Base-by-base conservation (phyloP, 2,797 vertebrate species). In the Pangasius djambal region DNA sequence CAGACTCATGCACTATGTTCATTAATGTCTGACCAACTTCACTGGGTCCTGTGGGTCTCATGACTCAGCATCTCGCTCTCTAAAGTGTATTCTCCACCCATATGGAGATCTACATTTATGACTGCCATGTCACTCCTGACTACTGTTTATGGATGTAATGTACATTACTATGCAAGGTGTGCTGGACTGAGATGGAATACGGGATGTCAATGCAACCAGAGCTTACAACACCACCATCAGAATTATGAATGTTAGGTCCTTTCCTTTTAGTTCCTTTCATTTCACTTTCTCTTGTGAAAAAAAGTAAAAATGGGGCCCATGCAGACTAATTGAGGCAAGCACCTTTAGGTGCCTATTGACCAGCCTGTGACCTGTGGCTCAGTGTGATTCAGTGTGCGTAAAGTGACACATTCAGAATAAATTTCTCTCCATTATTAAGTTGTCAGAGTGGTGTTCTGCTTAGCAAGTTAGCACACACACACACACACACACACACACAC, bases 381-480 rank as follows among this genome's bases (percentile, higher is more conserved):
- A 85, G 75, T 81, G 50, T 89, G 75, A 89, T 83, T 86, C 10
- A 86, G 88, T 69, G 83, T 18, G 48, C 8, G 28, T 86, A 55
- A 90, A 85, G 82, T 88, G 88, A 83, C 69, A 90, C 83, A 69
- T 91, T 91, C 91, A 94, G 93, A 92, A 91, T 93, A 91, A 93
- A 87, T 70, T 89, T 88, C 82, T 89, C 91, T 89, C 90, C 86
- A 93, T 93, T 93, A 95, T 95, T 95, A 92, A 94, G 89, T 87
- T 88, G 86, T 84, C 86, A 84, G 84, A 86, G 90, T 89, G 79
- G 72, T 81, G 86, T 85, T 78, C 65, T 77, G 88, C 88, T 91
- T 79, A 90, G 89, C 87, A 9, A 72, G 75, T 92, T 93, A 91
- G 93, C 87, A 90, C 63, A 67, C 85, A 75, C 12, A 31, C 55